phyloP scores from a whole-genome alignment of 2,113 vertebrate species.

The Budorcas taxicolor region DNA sequence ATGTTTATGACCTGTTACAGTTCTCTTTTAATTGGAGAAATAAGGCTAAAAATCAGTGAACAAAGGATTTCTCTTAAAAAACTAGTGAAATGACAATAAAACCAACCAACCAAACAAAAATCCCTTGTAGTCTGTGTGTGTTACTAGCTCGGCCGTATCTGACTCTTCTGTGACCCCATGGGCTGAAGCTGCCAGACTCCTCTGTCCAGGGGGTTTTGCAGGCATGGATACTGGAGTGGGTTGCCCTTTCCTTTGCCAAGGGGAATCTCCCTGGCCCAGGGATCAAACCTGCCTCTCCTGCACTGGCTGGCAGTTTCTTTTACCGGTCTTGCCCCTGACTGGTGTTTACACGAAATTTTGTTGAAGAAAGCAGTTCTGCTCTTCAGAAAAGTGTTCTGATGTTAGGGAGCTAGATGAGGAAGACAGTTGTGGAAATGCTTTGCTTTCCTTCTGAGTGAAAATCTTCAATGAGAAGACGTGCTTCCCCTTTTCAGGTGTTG shows the following conservation, averaged over 20 bases:
- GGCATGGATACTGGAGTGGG: rapidly evolving
- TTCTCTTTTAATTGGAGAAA: background rate
- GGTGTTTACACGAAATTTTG: background rate
- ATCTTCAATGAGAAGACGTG: background rate
- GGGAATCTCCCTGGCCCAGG: background rate
- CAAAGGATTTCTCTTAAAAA: background rate
- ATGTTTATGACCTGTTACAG: background rate
- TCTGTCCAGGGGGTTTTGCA: background rate
- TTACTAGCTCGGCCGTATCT: background rate
- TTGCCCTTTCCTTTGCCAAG: background rate
- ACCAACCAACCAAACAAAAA: background rate
- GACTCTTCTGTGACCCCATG: background rate
- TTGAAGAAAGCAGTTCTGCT: background rate
- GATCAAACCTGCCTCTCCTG: background rate
- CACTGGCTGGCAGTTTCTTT: background rate
- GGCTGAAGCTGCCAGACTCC: background rate
- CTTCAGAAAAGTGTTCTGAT: background rate
- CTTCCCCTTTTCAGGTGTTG: background rate
- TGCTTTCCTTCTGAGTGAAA: background rate
- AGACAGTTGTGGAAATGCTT: background rate
- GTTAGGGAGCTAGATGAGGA: background rate
- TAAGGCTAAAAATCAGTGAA: background rate
- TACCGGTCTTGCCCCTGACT: background rate
- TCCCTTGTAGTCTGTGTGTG: background rate
- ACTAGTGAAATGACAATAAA: background rate